These are phyloP conservation scores for Caenorhabditis elegans DNA, from an alignment of 1,140 invertebrate species.

Conservation along the genomic window DNA sequence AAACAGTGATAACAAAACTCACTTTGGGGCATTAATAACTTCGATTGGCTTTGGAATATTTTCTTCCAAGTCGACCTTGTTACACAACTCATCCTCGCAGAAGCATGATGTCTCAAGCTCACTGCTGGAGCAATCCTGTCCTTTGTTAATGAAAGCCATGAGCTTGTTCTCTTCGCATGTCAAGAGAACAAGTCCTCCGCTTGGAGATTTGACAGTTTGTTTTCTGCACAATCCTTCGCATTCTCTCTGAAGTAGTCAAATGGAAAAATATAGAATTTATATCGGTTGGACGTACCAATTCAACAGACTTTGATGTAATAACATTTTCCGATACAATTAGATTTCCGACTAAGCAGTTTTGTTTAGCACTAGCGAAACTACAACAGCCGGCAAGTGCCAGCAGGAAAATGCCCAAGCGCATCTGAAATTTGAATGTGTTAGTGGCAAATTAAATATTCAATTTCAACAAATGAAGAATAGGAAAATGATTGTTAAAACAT, in stretches of 20 bases:
- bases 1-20: constrained; percentile 19
- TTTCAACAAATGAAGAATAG: no score
- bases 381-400: constrained; percentile 39
- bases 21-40: neutral
- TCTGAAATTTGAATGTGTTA: no score
- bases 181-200: constrained; percentile 4
- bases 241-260: constrained; percentile 5
- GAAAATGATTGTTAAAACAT: no score
- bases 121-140: constrained; percentile 22
- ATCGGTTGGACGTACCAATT: neutral
- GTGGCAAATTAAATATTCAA: no score
- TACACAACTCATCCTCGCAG: constrained; percentile 1
- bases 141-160: neutral
- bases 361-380: constrained; percentile 28
- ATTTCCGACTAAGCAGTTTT: constrained; percentile 38
- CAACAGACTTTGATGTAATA: constrained; percentile 21
- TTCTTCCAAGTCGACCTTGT: neutral
- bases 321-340: constrained; percentile 28
- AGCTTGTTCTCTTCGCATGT: constrained; percentile 34
- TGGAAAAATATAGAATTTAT: neutral
- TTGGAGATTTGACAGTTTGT: neutral
- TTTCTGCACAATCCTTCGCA: constrained; percentile 18
- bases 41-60: neutral
- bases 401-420: constrained; percentile 45
- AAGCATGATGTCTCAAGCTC: constrained; percentile 24